Evolutionary conservation across 2,888 invertebrate genomes (phyloP), one percentile per base, ranked within the genome.

Genomic region (Tholera decimalis): DNA sequence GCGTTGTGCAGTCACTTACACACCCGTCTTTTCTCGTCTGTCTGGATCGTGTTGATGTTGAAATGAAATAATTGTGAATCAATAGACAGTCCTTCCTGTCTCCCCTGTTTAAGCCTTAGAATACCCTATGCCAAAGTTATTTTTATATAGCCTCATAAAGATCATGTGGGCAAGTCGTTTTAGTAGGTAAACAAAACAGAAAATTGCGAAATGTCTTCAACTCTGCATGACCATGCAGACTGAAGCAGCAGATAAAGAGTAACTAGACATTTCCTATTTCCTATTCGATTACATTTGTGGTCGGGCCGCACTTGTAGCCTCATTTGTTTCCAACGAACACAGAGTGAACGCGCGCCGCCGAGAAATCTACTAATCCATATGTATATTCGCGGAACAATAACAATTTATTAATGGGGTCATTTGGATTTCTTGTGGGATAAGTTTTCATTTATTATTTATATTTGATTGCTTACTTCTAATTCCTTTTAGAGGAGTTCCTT

Each of bases 221-320:
- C 56, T 37, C 67, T 50, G 56, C 51, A 73, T 73, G 68, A 64
- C 58, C 56, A 75, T 68, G 74, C 67, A 77, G 73, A 79, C 78
- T 77, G 79, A 83, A 80, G 35, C 65, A 75, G 50, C 73, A 79
- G 79, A 80, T 80, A 83, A 80, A 76, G 75, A 78, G 82, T 84
- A 85, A 87, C 85, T 83, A 85, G 87, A 87, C 85, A 83, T 87
- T 88, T 87, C 84, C 86, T 84, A 84, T 88, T 88, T 85, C 83
- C 82, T 77, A 82, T 81, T 83, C 83, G 86, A 88, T 88, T 89
- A 87, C 85, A 80, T 85, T 85, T 82, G 84, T 76, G 88, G 84
- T 79, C 70, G 71, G 68, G 71, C 66, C 68, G 66, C 67, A 78
- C 82, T 79, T 70, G 72, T 56, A 43, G 57, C 57, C 61, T 67